A percentile compares a stretch with the other conserved stretches of the same genome.
Conservation (phyloP, 2,888 invertebrate genomes). For the Drosophila tanythrix region DNA sequence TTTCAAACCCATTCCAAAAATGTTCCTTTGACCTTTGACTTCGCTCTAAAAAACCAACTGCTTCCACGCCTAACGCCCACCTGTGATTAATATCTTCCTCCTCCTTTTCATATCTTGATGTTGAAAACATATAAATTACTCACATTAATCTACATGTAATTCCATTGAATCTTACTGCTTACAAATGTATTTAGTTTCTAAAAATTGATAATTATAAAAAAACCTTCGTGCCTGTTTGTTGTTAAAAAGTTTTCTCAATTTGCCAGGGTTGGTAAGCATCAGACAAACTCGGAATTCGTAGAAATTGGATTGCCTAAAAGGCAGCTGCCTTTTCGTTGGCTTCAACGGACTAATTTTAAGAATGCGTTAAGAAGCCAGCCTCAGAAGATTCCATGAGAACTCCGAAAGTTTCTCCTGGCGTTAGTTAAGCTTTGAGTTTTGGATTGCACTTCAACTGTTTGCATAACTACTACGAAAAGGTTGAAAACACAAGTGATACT, state of each 20-base stretch:
- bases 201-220: slow-evolving; percentile 38
- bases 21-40: slow-evolving; percentile 3
- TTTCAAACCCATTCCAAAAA: slow-evolving; percentile 1
- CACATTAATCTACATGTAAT: slow-evolving; percentile 21
- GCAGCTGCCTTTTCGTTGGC: not conserved
- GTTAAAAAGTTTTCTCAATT: slow-evolving; percentile 60
- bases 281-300: slow-evolving; percentile 21
- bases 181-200: slow-evolving; percentile 24
- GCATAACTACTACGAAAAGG: slow-evolving; percentile 21
- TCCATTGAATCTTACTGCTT: slow-evolving; percentile 19
- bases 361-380: slow-evolving; percentile 12
- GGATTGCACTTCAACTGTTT: slow-evolving; percentile 54
- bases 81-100: not conserved
- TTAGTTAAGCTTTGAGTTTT: slow-evolving; percentile 37
- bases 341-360: slow-evolving; percentile 25
- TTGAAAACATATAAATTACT: slow-evolving; percentile 28
- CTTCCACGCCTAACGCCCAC: slow-evolving; percentile 2
- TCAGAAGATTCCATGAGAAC: slow-evolving; percentile 33
- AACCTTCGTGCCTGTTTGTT: slow-evolving; percentile 30
- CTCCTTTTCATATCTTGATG: slow-evolving; percentile 1
- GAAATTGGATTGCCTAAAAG: not conserved
- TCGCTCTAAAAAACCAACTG: slow-evolving; percentile 51
- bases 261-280: slow-evolving; percentile 10
- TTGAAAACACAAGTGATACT: slow-evolving; percentile 13
- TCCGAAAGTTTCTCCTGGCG: slow-evolving; percentile 30